Evolutionary conservation across 2,888 invertebrate species (phyloP).

Genomic region (Palloptera scutellata): DNA sequence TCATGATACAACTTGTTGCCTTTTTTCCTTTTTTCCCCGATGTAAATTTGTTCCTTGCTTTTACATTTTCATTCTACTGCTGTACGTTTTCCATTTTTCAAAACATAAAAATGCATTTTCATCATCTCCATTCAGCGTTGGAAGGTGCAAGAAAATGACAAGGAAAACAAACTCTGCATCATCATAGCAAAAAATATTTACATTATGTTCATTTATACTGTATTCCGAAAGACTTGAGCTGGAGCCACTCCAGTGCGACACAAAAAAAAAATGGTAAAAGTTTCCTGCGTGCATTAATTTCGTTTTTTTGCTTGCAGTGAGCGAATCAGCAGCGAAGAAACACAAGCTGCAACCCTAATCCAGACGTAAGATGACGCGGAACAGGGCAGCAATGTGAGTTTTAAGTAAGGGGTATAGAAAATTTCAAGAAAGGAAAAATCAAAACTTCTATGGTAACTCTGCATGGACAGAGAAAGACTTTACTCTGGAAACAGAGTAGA

Average conservation of each 20-base stretch:
- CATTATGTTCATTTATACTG: too few relatives aligned
- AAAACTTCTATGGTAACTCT: too few relatives aligned
- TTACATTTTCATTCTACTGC: slow-evolving; percentile 3
- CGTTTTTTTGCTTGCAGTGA: not conserved
- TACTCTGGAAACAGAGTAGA: too few relatives aligned
- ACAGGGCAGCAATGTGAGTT: too few relatives aligned
- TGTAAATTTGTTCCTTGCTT: not conserved
- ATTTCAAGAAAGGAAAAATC: too few relatives aligned
- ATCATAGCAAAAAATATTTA: too few relatives aligned
- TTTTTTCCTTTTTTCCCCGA: not conserved
- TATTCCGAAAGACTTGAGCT: not conserved
- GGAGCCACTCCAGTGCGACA: not conserved
- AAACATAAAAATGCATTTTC: slow-evolving; percentile 29
- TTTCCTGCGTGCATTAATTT: slow-evolving; percentile 16
- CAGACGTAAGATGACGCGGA: not conserved
- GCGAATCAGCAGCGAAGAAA: too few relatives aligned
- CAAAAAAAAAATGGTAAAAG: not conserved
- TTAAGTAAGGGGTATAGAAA: too few relatives aligned
- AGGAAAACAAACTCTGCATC: too few relatives aligned
- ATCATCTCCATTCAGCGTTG: too few relatives aligned
- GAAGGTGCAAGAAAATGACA: not conserved
- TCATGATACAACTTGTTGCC: slow-evolving; percentile 36
- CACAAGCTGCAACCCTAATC: slow-evolving; percentile 10
- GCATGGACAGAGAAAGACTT: too few relatives aligned
- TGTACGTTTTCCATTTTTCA: slow-evolving; percentile 26